These are phyloP conservation scores for Sipha maydis DNA, from an alignment of 2,888 invertebrate genomes.

Conservation along the genomic window DNA sequence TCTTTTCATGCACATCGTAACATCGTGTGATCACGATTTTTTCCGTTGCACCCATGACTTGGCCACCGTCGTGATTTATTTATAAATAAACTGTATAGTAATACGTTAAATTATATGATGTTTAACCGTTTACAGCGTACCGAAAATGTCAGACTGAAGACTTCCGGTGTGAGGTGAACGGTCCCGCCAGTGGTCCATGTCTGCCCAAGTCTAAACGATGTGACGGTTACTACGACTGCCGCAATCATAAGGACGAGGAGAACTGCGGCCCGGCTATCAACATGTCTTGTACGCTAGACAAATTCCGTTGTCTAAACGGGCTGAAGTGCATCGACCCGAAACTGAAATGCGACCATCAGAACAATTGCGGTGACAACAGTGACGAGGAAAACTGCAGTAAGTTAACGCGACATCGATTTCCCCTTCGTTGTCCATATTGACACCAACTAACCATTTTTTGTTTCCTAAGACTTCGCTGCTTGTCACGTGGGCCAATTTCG, in stretches of 20 bases:
- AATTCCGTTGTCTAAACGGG: constrained; percentile 85
- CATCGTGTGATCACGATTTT: constrained; percentile 6
- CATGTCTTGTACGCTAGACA: constrained; percentile 78
- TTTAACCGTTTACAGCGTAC: constrained; percentile 75
- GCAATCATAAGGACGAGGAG: constrained; percentile 83
- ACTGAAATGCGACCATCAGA: constrained; percentile 86
- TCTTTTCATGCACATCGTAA: neutral
- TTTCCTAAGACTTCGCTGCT: constrained; percentile 80
- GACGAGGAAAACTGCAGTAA: constrained; percentile 91
- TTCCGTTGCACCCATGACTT: neutral
- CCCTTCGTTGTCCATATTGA: neutral
- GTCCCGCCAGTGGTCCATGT: constrained; percentile 81
- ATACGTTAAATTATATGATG: neutral
- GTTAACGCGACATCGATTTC: constrained; percentile 67
- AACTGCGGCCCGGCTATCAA: constrained; percentile 72
- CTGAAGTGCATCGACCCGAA: constrained; percentile 82
- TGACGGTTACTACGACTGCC: constrained; percentile 91
- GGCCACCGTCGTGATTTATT: no score
- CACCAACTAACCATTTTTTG: neutral
- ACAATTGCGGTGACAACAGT: constrained; percentile 90
- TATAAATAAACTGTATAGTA: no score
- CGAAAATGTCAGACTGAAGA: constrained; percentile 87
- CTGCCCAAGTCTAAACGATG: constrained; percentile 89
- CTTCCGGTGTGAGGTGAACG: constrained; percentile 81
- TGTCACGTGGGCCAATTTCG: constrained; percentile 92